Evolutionary conservation across 2,888 invertebrate genomes (phyloP), one percentile per base, ranked within the genome.

Genomic region (Catotricha subobsoleta): DNA sequence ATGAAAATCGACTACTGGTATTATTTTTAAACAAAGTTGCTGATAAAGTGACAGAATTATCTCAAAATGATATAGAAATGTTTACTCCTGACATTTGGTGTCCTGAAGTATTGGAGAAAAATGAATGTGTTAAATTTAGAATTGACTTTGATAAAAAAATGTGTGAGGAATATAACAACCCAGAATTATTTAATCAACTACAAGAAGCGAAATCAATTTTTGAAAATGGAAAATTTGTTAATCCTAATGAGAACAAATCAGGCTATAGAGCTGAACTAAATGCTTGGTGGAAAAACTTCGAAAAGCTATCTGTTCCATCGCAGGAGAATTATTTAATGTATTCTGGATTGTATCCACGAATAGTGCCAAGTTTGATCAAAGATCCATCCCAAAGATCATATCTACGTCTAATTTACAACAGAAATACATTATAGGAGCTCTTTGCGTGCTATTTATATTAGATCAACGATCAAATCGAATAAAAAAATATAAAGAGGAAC

Each of bases 401-500:
- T n/a, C n/a, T n/a, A n/a, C n/a, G 2, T 6, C n/a, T 10, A 18
- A 21, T 39, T 21, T 5, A 3, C 4, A 33, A 3, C 9, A 30
- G 30, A 30, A 30, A 39, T 10, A 29, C 1, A 15, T 39, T 2
- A 21, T 31, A 13, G 21, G 30, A n/a, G 30, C 30, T 3, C 20
- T 19, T 9, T 29, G 28, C 13, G 15, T 39, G n/a, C n/a, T 15
- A 20, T 30, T 39, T 12, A 21, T 19, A 9, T 21, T 13, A 15
- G 29, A 39, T 13, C 39, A 39, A 39, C 39, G 30, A 3, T 4
- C 20, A 8, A 29, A 15, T 15, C 39, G 39, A 2, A 39, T 39
- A 9, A 21, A 30, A 20, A 19, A 10, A 13, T 39, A 21, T n/a
- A n/a, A n/a, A n/a, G n/a, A n/a, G n/a, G n/a, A n/a, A n/a, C n/a